A percentile compares a stretch with the other conserved stretches of the same genome.
These are phyloP conservation scores for Carlito syrichta DNA, from an alignment of 2,113 vertebrate species.

Conservation along the genomic window DNA sequence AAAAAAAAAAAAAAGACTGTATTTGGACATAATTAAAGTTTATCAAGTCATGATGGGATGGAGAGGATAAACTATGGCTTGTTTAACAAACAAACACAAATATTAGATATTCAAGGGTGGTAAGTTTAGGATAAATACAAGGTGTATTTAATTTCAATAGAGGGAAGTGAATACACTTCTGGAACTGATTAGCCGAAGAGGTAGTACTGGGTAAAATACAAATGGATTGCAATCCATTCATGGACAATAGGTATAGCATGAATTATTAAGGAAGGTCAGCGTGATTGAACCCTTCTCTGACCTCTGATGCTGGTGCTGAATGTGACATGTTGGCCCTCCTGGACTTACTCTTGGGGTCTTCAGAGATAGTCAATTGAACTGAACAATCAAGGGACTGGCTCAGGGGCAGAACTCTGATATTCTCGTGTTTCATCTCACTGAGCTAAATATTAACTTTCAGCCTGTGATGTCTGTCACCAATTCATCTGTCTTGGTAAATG, in stretches of 20 bases:
- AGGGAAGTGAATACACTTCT: neutral
- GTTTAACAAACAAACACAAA: conserved; percentile 36
- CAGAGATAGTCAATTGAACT: neutral
- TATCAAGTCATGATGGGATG: neutral
- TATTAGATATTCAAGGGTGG: neutral
- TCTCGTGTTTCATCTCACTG: conserved; percentile 66
- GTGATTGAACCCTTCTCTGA: neutral
- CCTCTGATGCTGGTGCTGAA: neutral
- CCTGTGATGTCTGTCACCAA: conserved; percentile 74
- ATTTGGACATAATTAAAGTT: conserved; percentile 18
- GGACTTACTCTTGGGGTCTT: neutral
- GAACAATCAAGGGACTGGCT: neutral
- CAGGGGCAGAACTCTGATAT: conserved; percentile 15
- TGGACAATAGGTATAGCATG: neutral
- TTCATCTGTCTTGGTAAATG: conserved; percentile 75
- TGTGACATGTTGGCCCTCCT: neutral
- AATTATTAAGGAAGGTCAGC: neutral
- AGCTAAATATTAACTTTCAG: conserved; percentile 68
- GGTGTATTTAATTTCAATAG: neutral
- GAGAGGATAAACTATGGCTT: neutral
- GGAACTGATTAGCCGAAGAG: conserved; percentile 35
- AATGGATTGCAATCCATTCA: neutral
- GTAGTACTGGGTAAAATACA: neutral
- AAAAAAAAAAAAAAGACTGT: neutral
- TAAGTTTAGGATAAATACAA: conserved; percentile 28